Percentiles rank a stretch among this genome's conserved stretches.
Evolutionary conservation across 2,888 invertebrate genomes (phyloP).

Genomic region (Bimastos eiseni): DNA sequence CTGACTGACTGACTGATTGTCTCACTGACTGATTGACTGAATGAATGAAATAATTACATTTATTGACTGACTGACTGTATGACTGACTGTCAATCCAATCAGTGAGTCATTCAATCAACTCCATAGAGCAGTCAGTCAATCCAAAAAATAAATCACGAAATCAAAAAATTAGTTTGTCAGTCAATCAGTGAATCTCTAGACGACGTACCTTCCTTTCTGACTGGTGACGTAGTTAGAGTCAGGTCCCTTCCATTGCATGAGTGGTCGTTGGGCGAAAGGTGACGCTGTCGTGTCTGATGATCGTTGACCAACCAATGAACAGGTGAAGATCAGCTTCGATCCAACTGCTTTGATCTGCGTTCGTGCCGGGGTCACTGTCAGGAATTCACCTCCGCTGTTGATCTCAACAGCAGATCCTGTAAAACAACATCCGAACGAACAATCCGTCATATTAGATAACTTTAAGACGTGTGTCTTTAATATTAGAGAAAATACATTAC

Average conservation of each 20-base stretch:
- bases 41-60: too few relatives aligned
- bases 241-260: constrained; percentile 32
- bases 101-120: too few relatives aligned
- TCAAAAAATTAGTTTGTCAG: too few relatives aligned
- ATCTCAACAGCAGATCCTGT: not conserved
- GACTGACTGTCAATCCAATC: too few relatives aligned
- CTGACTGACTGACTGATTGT: too few relatives aligned
- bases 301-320: not conserved
- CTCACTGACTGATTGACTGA: too few relatives aligned
- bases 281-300: not conserved
- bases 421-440: not conserved
- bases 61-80: too few relatives aligned
- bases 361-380: constrained; percentile 22
- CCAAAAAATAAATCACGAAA: too few relatives aligned
- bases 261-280: not conserved
- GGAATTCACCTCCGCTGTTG: not conserved
- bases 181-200: too few relatives aligned
- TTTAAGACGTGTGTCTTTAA: not conserved
- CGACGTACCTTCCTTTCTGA: constrained; percentile 14
- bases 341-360: constrained; percentile 31
- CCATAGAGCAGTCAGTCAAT: too few relatives aligned
- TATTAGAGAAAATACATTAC: not conserved
- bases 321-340: constrained; percentile 34
- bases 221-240: constrained; percentile 25
- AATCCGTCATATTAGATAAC: too few relatives aligned